phyloP scores from a whole-genome alignment of 2,888 invertebrate species.

The Rosalia funebris region DNA sequence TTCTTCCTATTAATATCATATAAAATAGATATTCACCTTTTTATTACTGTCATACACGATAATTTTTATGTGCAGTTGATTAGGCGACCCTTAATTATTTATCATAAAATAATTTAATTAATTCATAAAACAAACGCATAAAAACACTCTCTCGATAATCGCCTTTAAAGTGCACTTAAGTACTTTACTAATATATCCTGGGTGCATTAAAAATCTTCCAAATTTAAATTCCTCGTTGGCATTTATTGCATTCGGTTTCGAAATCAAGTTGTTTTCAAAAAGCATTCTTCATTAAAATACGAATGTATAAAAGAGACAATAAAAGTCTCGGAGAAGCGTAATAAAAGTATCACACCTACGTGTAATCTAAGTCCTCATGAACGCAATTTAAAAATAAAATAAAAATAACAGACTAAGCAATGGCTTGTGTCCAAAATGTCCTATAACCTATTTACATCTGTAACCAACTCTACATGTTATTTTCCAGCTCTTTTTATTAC shows the following conservation, averaged over 20 bases:
- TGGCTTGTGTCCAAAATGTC: slow-evolving; percentile 50
- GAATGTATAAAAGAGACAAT: slow-evolving; percentile 27
- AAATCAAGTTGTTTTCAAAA: slow-evolving; percentile 10
- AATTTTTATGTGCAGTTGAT: background rate
- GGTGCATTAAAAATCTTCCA: background rate
- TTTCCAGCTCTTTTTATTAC: slow-evolving; percentile 3
- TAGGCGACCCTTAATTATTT: background rate
- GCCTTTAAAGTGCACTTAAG: background rate
- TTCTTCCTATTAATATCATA: background rate
- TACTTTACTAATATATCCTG: background rate
- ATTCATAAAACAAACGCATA: background rate
- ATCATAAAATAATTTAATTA: background rate
- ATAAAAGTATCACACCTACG: slow-evolving; percentile 47
- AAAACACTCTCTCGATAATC: background rate
- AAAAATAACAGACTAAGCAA: slow-evolving; percentile 42
- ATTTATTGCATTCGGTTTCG: slow-evolving; percentile 11
- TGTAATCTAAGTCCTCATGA: slow-evolving; percentile 44
- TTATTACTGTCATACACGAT: background rate
- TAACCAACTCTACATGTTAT: slow-evolving; percentile 14
- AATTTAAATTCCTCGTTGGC: slow-evolving; percentile 1
- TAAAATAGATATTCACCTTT: background rate
- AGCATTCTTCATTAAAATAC: slow-evolving; percentile 22
- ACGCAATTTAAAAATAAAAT: slow-evolving; percentile 49
- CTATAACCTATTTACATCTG: slow-evolving; percentile 16
- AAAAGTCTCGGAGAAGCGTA: slow-evolving; percentile 37